Percentiles rank a stretch among this genome's conserved stretches.
Conservation (phyloP, 2,888 invertebrate genomes). For the Chaitophorus viminalis region DNA sequence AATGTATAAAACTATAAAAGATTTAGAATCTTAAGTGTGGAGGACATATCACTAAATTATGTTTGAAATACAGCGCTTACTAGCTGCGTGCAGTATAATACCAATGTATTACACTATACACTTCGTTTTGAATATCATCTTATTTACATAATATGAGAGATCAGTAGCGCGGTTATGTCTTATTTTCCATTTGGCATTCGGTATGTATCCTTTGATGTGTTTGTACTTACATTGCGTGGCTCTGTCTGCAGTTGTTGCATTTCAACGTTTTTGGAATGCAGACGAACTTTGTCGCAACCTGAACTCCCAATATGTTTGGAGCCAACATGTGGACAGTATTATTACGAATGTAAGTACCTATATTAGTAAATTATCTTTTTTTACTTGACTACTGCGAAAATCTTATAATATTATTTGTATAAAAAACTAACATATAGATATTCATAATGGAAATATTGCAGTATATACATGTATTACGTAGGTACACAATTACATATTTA, state of each 20-base stretch:
- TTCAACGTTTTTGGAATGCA: constrained; percentile 29
- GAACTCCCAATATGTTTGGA: background rate
- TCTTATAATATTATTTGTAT: no score
- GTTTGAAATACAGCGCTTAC: background rate
- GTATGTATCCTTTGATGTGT: constrained; percentile 44
- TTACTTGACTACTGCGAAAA: no score
- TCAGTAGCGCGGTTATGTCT: background rate
- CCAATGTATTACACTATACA: background rate
- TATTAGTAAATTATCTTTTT: background rate
- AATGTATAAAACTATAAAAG: background rate
- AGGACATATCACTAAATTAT: background rate
- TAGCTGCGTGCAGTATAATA: background rate
- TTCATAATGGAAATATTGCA: no score
- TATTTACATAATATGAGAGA: constrained; percentile 38
- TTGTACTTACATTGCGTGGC: constrained; percentile 19
- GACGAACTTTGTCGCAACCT: constrained; percentile 33
- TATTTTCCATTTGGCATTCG: constrained; percentile 48
- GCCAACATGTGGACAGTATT: background rate
- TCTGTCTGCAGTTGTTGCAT: background rate
- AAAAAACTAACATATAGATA: no score
- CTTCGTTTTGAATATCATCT: constrained; percentile 35
- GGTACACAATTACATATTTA: no score
- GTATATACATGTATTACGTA: no score
- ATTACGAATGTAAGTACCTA: background rate
- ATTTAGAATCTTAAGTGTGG: background rate